Percentiles rank a stretch among this genome's conserved stretches.
phyloP scores from a whole-genome alignment of 2,113 vertebrate genomes.

The Rhodinocichla rosea region DNA sequence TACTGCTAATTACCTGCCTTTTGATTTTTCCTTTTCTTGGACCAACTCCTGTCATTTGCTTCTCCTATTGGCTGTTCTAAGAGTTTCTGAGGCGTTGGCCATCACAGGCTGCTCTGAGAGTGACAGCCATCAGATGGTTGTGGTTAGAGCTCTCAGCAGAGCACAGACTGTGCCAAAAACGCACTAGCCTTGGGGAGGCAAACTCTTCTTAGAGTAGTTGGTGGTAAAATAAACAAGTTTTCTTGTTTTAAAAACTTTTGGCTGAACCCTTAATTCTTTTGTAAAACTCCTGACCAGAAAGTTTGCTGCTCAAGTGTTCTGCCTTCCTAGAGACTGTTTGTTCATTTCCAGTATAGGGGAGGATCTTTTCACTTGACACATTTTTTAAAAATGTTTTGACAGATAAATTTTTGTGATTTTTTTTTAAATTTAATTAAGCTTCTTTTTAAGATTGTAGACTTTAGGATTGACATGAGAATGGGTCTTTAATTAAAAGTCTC shows the following conservation, averaged over 20 bases:
- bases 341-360: neutral
- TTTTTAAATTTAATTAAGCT: neutral
- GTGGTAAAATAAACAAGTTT: neutral
- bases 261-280: neutral
- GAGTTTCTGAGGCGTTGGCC: rapidly evolving
- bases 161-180: neutral
- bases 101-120: neutral
- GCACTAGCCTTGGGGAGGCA: neutral
- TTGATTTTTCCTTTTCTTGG: neutral
- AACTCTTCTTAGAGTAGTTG: neutral
- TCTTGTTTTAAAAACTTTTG: neutral
- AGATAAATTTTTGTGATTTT: neutral
- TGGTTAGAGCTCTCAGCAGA: neutral
- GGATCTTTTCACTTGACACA: neutral
- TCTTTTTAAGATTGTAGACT: neutral
- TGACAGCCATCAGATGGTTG: rapidly evolving
- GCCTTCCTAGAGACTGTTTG: neutral
- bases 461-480: neutral
- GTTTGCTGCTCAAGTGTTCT: neutral
- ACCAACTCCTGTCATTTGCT: neutral
- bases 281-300: neutral
- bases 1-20: neutral
- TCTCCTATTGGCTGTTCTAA: neutral
- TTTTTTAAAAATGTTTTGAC: neutral
- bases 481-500: neutral